Base-by-base conservation (phyloP, 2,888 invertebrate species). In the Oscheius sp. region DNA sequence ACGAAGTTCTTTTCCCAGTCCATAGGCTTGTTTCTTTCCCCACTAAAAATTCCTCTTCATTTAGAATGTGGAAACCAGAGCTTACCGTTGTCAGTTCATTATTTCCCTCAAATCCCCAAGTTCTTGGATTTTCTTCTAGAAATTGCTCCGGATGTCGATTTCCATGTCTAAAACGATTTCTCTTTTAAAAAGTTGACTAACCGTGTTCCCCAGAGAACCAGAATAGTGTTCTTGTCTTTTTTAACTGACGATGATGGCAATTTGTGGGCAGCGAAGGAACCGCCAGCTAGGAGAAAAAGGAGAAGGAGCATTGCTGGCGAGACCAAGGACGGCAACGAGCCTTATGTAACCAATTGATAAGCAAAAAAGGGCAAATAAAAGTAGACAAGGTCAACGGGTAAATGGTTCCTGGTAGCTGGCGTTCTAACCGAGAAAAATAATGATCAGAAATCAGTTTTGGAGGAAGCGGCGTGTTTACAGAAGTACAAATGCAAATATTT, bases 71-170 rank as follows among this genome's bases (percentile, higher is more conserved):
- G 25, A 23, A 59, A 35, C 29, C 41, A n/a, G n/a, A n/a, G n/a
- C n/a, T n/a, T 9, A 35, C 35, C 2, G 59, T 12, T 2, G 41
- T 79, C 71, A 79, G 69, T 35, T 79, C 79, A n/a, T 61, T 58
- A 43, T 55, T 69, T 59, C 79, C 79, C 58, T 79, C 79, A 52
- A 66, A n/a, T 52, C 79, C 79, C 79, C 79, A 79, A 18, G 49
- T 71, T 12, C 68, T 16, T 3, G 66, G 61, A 56, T 76, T 64
- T 46, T 52, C 68, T n/a, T 58, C 46, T 16, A 76, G 41, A 35
- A 76, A 74, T 9, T 69, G 53, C 61, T 75, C 78, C 18, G 78
- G 78, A 41, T 78, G 64, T 9, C 78, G 64, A 52, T 78, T 78
- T 29, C 76, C 78, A 58, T 78, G 78, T 18, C 78, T 66, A 49